Evolutionary conservation across 2,797 vertebrate genomes (phyloP).

Genomic region (Periophthalmus magnuspinnatus): DNA sequence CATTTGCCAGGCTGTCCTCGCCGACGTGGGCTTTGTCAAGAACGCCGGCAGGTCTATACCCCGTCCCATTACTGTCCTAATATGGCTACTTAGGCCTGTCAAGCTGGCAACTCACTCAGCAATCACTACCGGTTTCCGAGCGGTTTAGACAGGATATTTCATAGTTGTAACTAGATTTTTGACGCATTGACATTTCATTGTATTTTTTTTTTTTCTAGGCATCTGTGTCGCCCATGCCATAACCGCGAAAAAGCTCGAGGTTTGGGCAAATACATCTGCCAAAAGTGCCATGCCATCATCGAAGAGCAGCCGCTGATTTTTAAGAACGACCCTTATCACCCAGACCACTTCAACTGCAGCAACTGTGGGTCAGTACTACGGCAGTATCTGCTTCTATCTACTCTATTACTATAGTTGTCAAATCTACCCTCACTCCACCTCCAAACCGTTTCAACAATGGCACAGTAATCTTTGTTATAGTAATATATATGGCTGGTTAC

Average conservation of each 20-base stretch:
- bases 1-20: slow-evolving; percentile 91
- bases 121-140: slow-evolving; percentile 29
- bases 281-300: slow-evolving; percentile 98
- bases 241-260: slow-evolving; percentile 95
- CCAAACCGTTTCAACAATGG: background rate
- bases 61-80: slow-evolving; percentile 32
- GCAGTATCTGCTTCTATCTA: no score
- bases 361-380: slow-evolving; percentile 87
- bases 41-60: slow-evolving; percentile 92
- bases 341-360: slow-evolving; percentile 97
- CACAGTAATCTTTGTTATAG: background rate
- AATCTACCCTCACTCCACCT: background rate
- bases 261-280: slow-evolving; percentile 88
- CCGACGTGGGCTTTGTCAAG: slow-evolving; percentile 98
- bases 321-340: slow-evolving; percentile 97
- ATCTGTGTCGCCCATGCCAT: slow-evolving; percentile 94
- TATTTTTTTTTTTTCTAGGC: slow-evolving; percentile 69
- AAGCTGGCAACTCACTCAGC: slow-evolving; percentile 24
- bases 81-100: slow-evolving; percentile 27
- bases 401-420: background rate
- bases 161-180: slow-evolving; percentile 11
- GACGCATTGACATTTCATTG: slow-evolving; percentile 1
- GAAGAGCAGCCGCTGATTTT: slow-evolving; percentile 95
- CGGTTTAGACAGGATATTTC: slow-evolving; percentile 23
- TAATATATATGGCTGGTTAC: no score